Percentiles rank a stretch among this genome's conserved stretches.
Conservation (phyloP, 2,797 vertebrate species). For the Gymnodraco acuticeps region DNA sequence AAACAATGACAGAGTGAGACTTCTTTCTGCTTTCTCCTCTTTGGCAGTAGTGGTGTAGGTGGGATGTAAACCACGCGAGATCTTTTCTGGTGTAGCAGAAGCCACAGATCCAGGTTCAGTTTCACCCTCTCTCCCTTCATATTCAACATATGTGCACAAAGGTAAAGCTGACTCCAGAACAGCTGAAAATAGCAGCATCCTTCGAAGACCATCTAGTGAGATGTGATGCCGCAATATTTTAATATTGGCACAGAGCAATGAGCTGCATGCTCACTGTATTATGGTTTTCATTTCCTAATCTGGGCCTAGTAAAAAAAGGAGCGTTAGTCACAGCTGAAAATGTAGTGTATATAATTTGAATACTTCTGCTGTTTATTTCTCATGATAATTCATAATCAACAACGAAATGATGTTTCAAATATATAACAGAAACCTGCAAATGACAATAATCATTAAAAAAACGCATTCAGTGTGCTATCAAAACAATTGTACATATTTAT, state of each 20-base stretch:
- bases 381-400: neutral
- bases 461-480: neutral
- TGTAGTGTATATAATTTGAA: neutral
- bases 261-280: constrained; percentile 42
- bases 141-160: neutral
- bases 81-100: constrained; percentile 57
- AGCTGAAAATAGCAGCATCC: constrained; percentile 33
- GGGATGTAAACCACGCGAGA: constrained; percentile 79
- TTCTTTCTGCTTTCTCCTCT: constrained; percentile 28
- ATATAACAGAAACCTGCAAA: neutral
- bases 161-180: constrained; percentile 54
- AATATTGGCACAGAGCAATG: constrained; percentile 63
- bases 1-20: constrained; percentile 57
- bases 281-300: constrained; percentile 19
- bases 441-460: neutral
- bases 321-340: neutral
- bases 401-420: neutral
- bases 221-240: constrained; percentile 75
- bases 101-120: constrained; percentile 70
- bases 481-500: neutral
- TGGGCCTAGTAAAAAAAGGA: neutral
- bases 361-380: neutral
- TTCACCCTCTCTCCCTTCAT: constrained; percentile 9
- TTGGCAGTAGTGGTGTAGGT: constrained; percentile 45
- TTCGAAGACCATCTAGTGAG: constrained; percentile 19